A percentile compares a stretch with the other conserved stretches of the same genome.
Evolutionary conservation across 2,113 vertebrate species (phyloP).

Genomic region (Chloebia gouldiae): DNA sequence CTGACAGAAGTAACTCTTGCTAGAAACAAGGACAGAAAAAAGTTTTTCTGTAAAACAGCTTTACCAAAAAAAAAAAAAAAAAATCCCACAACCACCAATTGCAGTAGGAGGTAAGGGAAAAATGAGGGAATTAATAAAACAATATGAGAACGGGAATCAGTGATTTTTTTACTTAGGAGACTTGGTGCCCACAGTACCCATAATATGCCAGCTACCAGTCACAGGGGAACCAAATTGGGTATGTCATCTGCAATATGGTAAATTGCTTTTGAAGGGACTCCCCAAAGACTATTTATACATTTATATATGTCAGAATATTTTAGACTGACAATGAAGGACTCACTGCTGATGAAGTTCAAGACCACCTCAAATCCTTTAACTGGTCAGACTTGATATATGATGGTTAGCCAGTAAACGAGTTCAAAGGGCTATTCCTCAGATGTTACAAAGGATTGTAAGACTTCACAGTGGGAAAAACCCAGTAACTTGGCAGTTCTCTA

Average conservation of each 20-base stretch:
- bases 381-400: background rate
- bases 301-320: background rate
- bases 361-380: background rate
- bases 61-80: background rate
- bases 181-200: background rate
- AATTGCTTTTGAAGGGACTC: background rate
- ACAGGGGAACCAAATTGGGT: background rate
- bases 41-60: background rate
- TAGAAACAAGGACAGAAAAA: background rate
- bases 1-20: background rate
- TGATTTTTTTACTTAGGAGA: background rate
- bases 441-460: background rate
- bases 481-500: background rate
- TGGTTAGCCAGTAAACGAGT: background rate
- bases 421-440: background rate
- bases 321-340: background rate
- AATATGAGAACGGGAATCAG: background rate
- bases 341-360: background rate
- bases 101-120: background rate
- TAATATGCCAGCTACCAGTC: background rate
- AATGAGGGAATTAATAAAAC: background rate
- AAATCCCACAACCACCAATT: background rate
- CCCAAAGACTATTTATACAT: background rate
- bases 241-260: background rate
- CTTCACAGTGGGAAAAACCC: background rate